phyloP scores from a whole-genome alignment of 2,797 vertebrate species.

The Pygocentrus nattereri region DNA sequence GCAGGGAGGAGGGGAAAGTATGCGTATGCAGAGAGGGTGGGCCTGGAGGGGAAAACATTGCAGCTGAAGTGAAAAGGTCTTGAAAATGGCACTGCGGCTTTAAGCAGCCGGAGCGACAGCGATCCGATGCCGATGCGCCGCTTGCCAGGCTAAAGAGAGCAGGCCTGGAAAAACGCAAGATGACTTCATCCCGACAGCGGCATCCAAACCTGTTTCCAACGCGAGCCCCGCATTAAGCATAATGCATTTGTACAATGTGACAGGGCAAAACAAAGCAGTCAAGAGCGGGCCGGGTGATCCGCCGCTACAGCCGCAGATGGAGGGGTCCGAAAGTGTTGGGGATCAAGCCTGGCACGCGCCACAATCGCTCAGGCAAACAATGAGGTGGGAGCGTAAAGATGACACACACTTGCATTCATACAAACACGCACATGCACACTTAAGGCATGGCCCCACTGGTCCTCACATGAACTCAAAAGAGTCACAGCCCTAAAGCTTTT shows the following conservation, averaged over 20 bases:
- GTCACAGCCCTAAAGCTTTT: not conserved
- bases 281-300: slow-evolving; percentile 22
- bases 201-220: slow-evolving; percentile 95
- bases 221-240: slow-evolving; percentile 86
- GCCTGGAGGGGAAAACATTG: slow-evolving; percentile 73
- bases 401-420: slow-evolving; percentile 47
- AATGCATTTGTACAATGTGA: slow-evolving; percentile 95
- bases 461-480: not conserved
- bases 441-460: slow-evolving; percentile 2
- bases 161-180: slow-evolving; percentile 83
- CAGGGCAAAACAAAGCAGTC: slow-evolving; percentile 88
- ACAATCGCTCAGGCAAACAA: not conserved
- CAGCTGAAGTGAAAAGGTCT: slow-evolving; percentile 67
- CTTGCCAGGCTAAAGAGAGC: slow-evolving; percentile 57
- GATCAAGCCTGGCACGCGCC: not conserved
- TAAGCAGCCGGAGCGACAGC: slow-evolving; percentile 86
- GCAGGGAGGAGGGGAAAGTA: slow-evolving; percentile 64
- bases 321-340: slow-evolving; percentile 27
- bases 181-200: slow-evolving; percentile 97
- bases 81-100: slow-evolving; percentile 83
- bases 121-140: slow-evolving; percentile 87
- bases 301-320: slow-evolving; percentile 11
- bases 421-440: slow-evolving; percentile 41
- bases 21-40: slow-evolving; percentile 58
- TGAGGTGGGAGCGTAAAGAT: not conserved